Evolutionary conservation across 2,113 vertebrate genomes (phyloP).

Genomic region (Acanthochromis polyacanthus): DNA sequence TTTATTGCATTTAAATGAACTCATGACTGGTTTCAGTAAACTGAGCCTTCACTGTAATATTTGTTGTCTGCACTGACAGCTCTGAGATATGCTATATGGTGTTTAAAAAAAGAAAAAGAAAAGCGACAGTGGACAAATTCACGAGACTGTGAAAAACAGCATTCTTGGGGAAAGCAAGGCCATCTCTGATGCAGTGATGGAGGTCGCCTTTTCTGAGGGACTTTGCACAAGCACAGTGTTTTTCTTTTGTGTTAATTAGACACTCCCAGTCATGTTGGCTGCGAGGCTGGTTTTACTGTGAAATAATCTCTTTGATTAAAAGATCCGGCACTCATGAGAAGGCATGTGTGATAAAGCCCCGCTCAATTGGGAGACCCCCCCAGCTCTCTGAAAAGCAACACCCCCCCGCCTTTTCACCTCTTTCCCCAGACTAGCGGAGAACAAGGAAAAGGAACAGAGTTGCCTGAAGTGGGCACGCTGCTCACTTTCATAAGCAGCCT

Average conservation of each 20-base stretch:
- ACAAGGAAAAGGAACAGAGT: constrained; percentile 55
- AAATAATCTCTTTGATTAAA: constrained; percentile 84
- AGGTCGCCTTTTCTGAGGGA: constrained; percentile 59
- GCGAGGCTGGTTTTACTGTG: constrained; percentile 74
- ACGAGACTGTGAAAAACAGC: constrained; percentile 32
- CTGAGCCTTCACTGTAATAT: constrained; percentile 2
- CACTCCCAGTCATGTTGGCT: constrained; percentile 72
- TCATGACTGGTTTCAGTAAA: constrained; percentile 13
- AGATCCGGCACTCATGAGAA: constrained; percentile 70
- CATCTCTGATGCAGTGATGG: constrained; percentile 57
- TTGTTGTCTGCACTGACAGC: constrained; percentile 9
- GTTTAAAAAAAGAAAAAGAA: constrained; percentile 24
- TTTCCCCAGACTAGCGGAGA: constrained; percentile 62
- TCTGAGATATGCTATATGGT: constrained; percentile 22
- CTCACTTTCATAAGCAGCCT: constrained; percentile 69
- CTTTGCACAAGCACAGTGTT: constrained; percentile 57
- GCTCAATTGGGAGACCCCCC: constrained; percentile 59
- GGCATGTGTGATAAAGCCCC: constrained; percentile 73
- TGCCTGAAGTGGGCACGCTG: constrained; percentile 63
- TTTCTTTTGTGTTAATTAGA: constrained; percentile 86
- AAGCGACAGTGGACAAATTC: constrained; percentile 22
- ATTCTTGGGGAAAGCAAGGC: constrained; percentile 27
- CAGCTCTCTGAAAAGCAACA: constrained; percentile 59
- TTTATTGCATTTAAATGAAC: constrained; percentile 27
- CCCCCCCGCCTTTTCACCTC: constrained; percentile 42